These are phyloP conservation scores for Hystrix cristata DNA, from an alignment of 2,113 vertebrate species.

Conservation along the genomic window DNA sequence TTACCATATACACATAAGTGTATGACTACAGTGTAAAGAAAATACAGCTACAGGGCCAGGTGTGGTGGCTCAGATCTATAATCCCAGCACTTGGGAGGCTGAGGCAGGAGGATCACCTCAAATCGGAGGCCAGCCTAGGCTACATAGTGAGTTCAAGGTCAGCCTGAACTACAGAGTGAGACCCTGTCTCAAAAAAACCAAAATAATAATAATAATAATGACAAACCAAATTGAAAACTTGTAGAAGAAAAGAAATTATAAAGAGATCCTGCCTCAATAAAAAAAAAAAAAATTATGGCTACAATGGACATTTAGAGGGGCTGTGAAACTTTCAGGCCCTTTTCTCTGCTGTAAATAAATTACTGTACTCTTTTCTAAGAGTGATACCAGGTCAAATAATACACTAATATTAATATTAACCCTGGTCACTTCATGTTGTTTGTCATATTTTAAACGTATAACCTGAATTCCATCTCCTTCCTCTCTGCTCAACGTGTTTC, in stretches of 20 bases:
- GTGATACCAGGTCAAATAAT: slow-evolving; percentile 21
- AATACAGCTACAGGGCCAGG: background rate
- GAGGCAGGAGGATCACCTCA: too few species aligned
- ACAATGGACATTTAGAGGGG: background rate
- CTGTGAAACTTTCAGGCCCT: background rate
- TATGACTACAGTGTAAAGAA: background rate
- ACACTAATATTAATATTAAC: background rate
- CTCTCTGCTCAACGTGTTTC: background rate
- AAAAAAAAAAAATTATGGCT: background rate
- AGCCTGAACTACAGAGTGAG: too few species aligned
- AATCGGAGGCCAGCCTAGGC: too few species aligned
- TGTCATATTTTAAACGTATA: background rate
- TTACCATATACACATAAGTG: background rate
- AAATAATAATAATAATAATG: too few species aligned
- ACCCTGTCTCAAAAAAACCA: too few species aligned
- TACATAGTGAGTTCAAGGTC: too few species aligned
- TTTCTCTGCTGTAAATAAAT: background rate
- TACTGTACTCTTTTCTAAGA: background rate
- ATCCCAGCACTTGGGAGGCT: too few species aligned
- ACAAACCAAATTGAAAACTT: too few species aligned
- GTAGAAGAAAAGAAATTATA: too few species aligned
- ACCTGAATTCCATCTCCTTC: background rate
- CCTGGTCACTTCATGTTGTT: background rate
- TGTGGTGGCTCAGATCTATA: too few species aligned
- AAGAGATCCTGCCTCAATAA: too few species aligned